Evolutionary conservation across 2,888 invertebrate genomes (phyloP).

Genomic region (Panopea generosa): DNA sequence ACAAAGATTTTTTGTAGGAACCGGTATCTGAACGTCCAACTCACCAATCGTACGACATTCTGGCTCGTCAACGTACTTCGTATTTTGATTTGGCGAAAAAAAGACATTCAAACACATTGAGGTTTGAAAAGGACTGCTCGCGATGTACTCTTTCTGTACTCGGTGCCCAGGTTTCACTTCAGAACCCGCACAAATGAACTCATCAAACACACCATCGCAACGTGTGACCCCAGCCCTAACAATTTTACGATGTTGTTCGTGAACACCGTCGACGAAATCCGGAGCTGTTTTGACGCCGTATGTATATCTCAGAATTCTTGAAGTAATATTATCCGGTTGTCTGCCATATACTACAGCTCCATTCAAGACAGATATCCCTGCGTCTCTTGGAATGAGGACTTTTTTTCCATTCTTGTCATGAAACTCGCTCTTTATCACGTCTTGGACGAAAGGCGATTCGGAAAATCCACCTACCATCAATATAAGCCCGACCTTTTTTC

Average conservation of each 20-base stretch:
- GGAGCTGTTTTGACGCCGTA: conserved; percentile 44
- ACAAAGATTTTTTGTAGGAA: conserved; percentile 20
- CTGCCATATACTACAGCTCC: conserved; percentile 59
- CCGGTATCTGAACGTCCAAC: conserved; percentile 33
- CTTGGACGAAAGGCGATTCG: conserved; percentile 54
- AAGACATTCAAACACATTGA: conserved; percentile 18
- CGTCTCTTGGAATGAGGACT: conserved; percentile 57
- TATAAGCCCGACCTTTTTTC: conserved; percentile 40
- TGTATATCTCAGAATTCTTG: conserved; percentile 45
- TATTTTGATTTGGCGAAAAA: conserved; percentile 1
- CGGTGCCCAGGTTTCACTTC: conserved; percentile 24
- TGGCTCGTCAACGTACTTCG: conserved; percentile 40
- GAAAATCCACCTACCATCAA: conserved; percentile 63
- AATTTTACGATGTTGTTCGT: conserved; percentile 22
- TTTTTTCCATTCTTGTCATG: conserved; percentile 39
- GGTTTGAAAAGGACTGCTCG: conserved; percentile 22
- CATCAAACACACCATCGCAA: conserved; percentile 39
- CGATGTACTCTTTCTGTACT: conserved; percentile 28
- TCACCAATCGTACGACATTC: conserved; percentile 42
- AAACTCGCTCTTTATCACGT: conserved; percentile 51
- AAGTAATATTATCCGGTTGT: conserved; percentile 52
- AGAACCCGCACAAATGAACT: conserved; percentile 46
- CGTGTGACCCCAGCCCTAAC: conserved; percentile 10
- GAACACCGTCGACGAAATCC: conserved; percentile 25
- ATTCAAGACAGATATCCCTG: conserved; percentile 59